Evolutionary conservation across 2,888 invertebrate species (phyloP).

Genomic region (Tetranychus piercei): DNA sequence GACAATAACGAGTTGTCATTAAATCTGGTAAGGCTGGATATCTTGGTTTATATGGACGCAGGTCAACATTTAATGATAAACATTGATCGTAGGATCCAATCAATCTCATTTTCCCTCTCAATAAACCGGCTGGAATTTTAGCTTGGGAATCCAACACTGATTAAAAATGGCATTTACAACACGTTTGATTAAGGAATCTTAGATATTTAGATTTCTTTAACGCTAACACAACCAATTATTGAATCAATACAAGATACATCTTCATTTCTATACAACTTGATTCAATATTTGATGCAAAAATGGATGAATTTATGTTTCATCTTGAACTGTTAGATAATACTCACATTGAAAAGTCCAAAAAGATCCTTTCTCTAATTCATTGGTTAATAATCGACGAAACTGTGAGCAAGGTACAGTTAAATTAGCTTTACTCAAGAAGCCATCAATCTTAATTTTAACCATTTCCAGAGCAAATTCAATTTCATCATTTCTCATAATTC

Average conservation of each 20-base stretch:
- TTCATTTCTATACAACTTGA: no score
- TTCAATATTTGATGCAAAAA: no score
- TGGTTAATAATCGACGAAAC: background rate
- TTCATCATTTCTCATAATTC: background rate
- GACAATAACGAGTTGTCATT: constrained; percentile 3
- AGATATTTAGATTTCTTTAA: no score
- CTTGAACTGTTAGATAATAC: background rate
- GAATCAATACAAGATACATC: no score
- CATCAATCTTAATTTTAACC: background rate
- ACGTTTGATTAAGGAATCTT: no score
- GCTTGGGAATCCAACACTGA: constrained; percentile 3
- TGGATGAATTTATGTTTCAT: no score
- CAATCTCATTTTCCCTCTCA: background rate
- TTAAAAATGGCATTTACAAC: background rate
- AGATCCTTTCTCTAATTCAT: constrained; percentile 1
- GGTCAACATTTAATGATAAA: background rate
- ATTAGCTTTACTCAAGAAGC: background rate
- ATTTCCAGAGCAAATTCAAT: background rate
- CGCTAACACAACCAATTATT: no score
- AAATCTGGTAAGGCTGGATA: background rate
- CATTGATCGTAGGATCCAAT: constrained; percentile 6
- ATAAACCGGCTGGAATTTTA: background rate
- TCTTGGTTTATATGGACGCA: background rate
- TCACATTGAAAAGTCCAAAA: background rate
- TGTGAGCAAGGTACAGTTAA: background rate